Conservation (phyloP, 2,113 vertebrate species). For the Oncorhynchus masou region DNA sequence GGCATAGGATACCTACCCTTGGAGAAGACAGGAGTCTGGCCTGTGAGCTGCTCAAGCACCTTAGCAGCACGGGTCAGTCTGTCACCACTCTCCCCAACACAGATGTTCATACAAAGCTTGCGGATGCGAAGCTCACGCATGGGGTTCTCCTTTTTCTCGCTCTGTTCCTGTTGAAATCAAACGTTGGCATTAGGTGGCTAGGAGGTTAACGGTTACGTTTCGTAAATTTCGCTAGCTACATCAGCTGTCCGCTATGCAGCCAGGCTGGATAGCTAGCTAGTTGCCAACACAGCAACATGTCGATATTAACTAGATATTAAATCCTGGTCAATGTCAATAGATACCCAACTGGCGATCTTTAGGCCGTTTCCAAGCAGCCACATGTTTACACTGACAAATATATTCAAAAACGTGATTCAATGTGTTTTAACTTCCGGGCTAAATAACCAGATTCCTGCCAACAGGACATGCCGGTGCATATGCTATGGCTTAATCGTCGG, state of each 20-base stretch:
- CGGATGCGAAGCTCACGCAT: slow-evolving; percentile 96
- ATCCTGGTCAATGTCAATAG: too few species aligned
- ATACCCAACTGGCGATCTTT: too few species aligned
- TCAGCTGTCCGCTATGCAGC: too few species aligned
- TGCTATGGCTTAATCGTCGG: slow-evolving; percentile 22
- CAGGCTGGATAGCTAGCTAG: too few species aligned
- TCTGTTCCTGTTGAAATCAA: slow-evolving; percentile 78
- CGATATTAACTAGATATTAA: too few species aligned
- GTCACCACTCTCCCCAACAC: slow-evolving; percentile 96
- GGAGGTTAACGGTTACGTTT: too few species aligned
- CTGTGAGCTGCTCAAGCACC: slow-evolving; percentile 96
- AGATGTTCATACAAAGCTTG: slow-evolving; percentile 98
- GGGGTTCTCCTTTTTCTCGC: slow-evolving; percentile 95
- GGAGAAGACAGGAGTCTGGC: slow-evolving; percentile 96
- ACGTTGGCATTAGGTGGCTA: background rate
- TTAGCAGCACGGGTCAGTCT: slow-evolving; percentile 95
- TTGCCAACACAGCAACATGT: too few species aligned
- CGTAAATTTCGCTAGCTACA: too few species aligned
- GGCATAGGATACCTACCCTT: slow-evolving; percentile 79
- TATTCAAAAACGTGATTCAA: too few species aligned
- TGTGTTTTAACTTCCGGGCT: too few species aligned
- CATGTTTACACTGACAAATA: too few species aligned
- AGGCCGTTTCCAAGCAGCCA: too few species aligned
- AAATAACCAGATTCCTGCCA: slow-evolving; percentile 16
- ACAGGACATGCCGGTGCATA: slow-evolving; percentile 66